These are phyloP conservation scores for Sebastes itinus DNA, from an alignment of 2,797 vertebrate genomes.

Conservation along the genomic window DNA sequence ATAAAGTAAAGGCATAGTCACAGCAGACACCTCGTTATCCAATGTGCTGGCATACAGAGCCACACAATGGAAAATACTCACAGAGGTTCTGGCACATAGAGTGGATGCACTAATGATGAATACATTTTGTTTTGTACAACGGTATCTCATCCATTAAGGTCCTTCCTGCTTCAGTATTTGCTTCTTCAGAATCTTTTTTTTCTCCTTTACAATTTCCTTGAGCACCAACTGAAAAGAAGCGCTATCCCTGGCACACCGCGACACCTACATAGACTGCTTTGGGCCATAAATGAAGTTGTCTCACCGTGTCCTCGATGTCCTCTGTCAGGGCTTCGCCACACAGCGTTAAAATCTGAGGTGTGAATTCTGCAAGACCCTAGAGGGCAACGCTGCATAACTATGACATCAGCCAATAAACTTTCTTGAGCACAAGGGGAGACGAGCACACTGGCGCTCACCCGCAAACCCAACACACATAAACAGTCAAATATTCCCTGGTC, in stretches of 20 bases:
- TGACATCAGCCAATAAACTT: conserved; percentile 78
- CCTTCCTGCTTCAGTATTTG: conserved; percentile 7
- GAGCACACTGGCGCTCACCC: background rate
- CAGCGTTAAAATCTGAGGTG: conserved; percentile 73
- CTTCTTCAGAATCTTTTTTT: conserved; percentile 6
- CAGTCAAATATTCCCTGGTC: conserved; percentile 33
- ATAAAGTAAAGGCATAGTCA: background rate
- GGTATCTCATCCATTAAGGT: background rate
- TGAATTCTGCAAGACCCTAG: conserved; percentile 65
- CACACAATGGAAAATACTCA: background rate
- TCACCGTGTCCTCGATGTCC: conserved; percentile 53
- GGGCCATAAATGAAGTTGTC: conserved; percentile 62
- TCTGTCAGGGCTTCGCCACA: conserved; percentile 57
- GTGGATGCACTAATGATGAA: conserved; percentile 19
- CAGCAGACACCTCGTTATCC: background rate
- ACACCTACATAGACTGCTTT: conserved; percentile 3
- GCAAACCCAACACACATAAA: conserved; percentile 42
- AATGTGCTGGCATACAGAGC: background rate
- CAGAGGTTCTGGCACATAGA: background rate
- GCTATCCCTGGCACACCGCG: background rate
- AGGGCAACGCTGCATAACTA: conserved; percentile 72
- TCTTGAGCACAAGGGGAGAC: background rate
- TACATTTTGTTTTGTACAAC: background rate
- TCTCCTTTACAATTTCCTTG: conserved; percentile 13
- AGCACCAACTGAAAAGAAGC: conserved; percentile 4